A percentile compares a stretch with the other conserved stretches of the same genome.
Conservation (phyloP, 2,113 vertebrate genomes). For the Pseudorectes ferrugineus region DNA sequence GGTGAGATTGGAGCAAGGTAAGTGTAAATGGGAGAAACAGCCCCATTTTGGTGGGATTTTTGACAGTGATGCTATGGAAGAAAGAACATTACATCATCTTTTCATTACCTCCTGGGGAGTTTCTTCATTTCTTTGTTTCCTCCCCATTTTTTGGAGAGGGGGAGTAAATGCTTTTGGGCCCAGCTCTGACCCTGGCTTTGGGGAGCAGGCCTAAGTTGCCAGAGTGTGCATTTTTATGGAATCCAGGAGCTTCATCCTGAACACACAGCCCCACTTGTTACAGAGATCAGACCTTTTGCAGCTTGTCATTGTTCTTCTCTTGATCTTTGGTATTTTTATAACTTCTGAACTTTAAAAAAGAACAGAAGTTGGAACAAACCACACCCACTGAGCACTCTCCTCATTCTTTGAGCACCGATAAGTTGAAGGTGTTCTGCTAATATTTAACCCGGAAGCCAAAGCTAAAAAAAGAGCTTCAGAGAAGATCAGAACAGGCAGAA, state of each 20-base stretch:
- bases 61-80: not conserved
- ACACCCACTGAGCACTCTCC: not conserved
- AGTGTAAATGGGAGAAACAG: not conserved
- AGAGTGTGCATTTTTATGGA: fast-evolving
- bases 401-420: not conserved
- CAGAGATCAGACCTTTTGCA: not conserved
- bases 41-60: not conserved
- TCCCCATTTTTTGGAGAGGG: not conserved
- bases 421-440: not conserved
- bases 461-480: not conserved
- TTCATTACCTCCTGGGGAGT: fast-evolving
- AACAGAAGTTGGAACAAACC: not conserved
- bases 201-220: not conserved
- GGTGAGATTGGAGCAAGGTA: not conserved
- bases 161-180: not conserved
- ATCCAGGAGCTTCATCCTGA: not conserved
- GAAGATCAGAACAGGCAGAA: not conserved
- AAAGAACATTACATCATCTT: not conserved
- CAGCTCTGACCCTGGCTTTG: not conserved
- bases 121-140: not conserved
- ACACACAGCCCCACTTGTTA: not conserved
- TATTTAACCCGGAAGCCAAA: not conserved
- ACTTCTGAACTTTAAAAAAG: not conserved
- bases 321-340: not conserved
- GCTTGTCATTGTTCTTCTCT: not conserved